Evolutionary conservation across 2,113 vertebrate genomes (phyloP).

Genomic region (Tetrao urogallus): DNA sequence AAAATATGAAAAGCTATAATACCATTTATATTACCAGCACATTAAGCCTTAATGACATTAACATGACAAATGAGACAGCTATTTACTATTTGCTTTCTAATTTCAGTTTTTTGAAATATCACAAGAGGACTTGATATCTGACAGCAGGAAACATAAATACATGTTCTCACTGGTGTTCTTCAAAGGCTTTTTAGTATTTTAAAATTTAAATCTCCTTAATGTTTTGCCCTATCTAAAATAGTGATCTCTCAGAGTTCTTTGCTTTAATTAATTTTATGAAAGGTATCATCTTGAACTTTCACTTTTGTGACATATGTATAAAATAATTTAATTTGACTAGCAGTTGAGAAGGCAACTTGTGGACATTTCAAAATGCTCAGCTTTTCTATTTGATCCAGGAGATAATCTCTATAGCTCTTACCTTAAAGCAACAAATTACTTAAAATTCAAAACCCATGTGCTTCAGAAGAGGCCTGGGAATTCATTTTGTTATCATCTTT

Average conservation of each 20-base stretch:
- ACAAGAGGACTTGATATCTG: neutral
- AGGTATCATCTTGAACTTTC: neutral
- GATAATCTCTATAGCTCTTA: neutral
- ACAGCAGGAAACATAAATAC: neutral
- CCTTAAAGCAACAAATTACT: conserved; percentile 21
- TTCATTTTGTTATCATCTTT: conserved; percentile 14
- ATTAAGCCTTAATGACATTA: neutral
- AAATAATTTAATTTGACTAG: conserved; percentile 12
- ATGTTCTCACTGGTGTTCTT: neutral
- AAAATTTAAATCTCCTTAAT: neutral
- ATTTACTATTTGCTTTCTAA: neutral
- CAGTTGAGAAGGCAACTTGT: neutral
- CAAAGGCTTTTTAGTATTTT: neutral
- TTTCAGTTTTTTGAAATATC: neutral
- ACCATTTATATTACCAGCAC: neutral
- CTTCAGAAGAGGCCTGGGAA: neutral
- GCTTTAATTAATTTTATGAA: conserved; percentile 13
- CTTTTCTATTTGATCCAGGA: neutral
- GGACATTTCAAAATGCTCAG: neutral
- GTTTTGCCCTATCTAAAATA: neutral
- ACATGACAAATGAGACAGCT: neutral
- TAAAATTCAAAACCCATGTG: conserved; percentile 33
- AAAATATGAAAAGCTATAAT: neutral
- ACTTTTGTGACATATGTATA: neutral
- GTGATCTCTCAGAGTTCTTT: neutral